Conservation (phyloP, 2,888 invertebrate species). For the Fragum sueziense region DNA sequence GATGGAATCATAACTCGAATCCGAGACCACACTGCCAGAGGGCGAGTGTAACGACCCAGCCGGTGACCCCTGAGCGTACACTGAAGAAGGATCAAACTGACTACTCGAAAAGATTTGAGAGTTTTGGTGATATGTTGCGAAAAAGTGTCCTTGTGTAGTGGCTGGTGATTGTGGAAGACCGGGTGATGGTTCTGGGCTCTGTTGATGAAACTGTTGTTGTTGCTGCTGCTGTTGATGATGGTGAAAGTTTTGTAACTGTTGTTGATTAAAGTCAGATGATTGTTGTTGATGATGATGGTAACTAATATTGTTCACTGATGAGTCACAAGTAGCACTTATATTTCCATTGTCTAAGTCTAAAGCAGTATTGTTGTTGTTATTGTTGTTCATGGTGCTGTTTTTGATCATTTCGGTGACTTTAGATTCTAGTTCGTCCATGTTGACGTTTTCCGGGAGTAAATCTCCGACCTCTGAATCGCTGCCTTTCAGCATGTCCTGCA, state of each 20-base stretch:
- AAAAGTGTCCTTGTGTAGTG: slow-evolving; percentile 39
- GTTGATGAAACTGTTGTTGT: slow-evolving; percentile 38
- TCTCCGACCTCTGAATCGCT: slow-evolving; percentile 37
- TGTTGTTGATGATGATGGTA: slow-evolving; percentile 13
- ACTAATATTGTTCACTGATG: slow-evolving; percentile 6
- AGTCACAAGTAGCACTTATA: slow-evolving; percentile 9
- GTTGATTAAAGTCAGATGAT: slow-evolving; percentile 18
- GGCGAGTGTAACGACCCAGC: slow-evolving; percentile 63
- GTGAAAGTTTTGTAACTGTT: slow-evolving; percentile 11
- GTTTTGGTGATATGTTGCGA: slow-evolving; percentile 40
- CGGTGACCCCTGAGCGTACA: slow-evolving; percentile 51
- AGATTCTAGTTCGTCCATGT: slow-evolving; percentile 50
- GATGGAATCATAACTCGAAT: slow-evolving; percentile 63
- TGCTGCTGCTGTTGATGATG: slow-evolving; percentile 34
- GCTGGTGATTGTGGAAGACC: slow-evolving; percentile 35
- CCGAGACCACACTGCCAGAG: slow-evolving; percentile 65
- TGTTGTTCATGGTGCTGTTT: slow-evolving; percentile 26
- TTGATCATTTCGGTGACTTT: slow-evolving; percentile 53
- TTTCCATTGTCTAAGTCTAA: slow-evolving; percentile 4
- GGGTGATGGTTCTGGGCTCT: slow-evolving; percentile 44
- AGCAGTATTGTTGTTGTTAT: slow-evolving; percentile 14
- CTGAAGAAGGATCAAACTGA: slow-evolving; percentile 34
- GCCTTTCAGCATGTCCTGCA: slow-evolving; percentile 67
- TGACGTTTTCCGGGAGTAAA: slow-evolving; percentile 36
- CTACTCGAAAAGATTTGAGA: slow-evolving; percentile 28